Conservation (phyloP, 2,888 invertebrate species). For the Tetropium fuscum region DNA sequence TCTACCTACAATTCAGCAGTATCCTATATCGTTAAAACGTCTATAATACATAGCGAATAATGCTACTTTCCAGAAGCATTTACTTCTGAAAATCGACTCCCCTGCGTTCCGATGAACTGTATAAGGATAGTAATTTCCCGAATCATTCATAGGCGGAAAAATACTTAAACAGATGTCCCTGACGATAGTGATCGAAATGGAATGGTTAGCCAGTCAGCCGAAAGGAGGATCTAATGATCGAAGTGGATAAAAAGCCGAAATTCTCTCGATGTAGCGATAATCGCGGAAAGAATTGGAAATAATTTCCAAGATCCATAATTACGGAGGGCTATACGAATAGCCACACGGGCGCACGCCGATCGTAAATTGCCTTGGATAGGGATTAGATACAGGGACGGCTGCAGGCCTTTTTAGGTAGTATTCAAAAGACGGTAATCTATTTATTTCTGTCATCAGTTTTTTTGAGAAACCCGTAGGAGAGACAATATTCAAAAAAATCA, state of each 20-base stretch:
- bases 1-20: too few species aligned
- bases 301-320: constrained; percentile 36
- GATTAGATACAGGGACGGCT: neutral
- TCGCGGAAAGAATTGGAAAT: constrained; percentile 36
- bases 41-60: too few species aligned
- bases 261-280: constrained; percentile 28
- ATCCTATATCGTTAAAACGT: too few species aligned
- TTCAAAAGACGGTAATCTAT: too few species aligned
- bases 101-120: neutral
- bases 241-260: constrained; percentile 33
- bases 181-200: constrained; percentile 43
- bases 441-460: too few species aligned
- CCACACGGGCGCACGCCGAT: constrained; percentile 15
- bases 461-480: too few species aligned
- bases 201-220: constrained; percentile 45
- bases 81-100: too few species aligned
- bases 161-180: constrained; percentile 31
- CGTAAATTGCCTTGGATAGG: neutral
- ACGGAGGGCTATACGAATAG: constrained; percentile 15
- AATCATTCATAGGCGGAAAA: constrained; percentile 25
- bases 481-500: too few species aligned
- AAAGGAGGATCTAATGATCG: constrained; percentile 43
- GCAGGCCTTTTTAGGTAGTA: neutral
- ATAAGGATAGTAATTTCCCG: constrained; percentile 36
- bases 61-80: too few species aligned